Evolutionary conservation across 2,113 vertebrate species (phyloP).

Genomic region (Fregata magnificens): DNA sequence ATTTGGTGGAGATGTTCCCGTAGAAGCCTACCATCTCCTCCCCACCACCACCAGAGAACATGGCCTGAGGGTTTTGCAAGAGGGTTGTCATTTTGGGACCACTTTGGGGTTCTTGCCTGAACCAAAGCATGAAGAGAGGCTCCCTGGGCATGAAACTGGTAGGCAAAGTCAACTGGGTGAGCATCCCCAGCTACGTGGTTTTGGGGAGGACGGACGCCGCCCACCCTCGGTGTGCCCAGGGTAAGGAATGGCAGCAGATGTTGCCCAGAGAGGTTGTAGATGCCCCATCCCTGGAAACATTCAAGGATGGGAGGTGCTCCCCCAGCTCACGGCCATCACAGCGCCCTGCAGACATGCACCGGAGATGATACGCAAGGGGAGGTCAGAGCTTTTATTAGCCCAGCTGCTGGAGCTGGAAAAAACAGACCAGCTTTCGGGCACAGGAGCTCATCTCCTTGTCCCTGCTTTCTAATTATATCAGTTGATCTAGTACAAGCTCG

Average conservation of each 20-base stretch:
- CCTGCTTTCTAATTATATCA: constrained; percentile 50
- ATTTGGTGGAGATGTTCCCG: not conserved
- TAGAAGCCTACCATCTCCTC: not conserved
- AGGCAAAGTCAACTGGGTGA: not conserved
- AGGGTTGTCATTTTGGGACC: not conserved
- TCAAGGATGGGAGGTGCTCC: not conserved
- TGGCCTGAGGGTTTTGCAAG: not conserved
- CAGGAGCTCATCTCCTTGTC: constrained; percentile 42
- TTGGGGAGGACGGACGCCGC: not conserved
- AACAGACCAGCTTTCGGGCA: not conserved
- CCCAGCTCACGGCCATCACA: rapidly evolving
- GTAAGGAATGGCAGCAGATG: not conserved
- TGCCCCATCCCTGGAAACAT: not conserved
- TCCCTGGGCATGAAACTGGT: not conserved
- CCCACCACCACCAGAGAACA: not conserved
- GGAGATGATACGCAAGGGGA: not conserved
- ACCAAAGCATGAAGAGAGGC: not conserved
- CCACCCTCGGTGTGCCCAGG: rapidly evolving
- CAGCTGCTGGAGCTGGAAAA: not conserved
- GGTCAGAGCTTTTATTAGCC: constrained; percentile 22
- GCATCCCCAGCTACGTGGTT: not conserved
- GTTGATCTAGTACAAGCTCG: constrained; percentile 20
- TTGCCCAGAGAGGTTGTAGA: not conserved
- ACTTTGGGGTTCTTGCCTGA: not conserved
- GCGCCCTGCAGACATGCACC: not conserved